phyloP scores from a whole-genome alignment of 2,888 invertebrate genomes.

The Drosophila birchii region DNA sequence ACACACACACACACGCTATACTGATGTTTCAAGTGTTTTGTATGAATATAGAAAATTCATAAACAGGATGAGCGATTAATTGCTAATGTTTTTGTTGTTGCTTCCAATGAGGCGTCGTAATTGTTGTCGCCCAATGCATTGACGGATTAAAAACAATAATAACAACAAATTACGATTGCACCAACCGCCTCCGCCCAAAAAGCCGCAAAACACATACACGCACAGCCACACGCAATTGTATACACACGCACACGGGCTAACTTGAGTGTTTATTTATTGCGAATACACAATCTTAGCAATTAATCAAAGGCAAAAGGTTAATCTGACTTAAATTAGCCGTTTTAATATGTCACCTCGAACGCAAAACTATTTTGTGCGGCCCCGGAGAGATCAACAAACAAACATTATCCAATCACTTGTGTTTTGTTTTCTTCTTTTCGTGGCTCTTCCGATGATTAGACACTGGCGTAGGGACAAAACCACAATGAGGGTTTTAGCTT shows the following conservation, averaged over 20 bases:
- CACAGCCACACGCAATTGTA: neutral
- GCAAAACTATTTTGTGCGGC: neutral
- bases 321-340: neutral
- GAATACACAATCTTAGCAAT: neutral
- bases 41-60: neutral
- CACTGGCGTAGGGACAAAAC: neutral
- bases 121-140: neutral
- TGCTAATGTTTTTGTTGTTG: neutral
- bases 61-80: slow-evolving; percentile 5
- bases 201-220: slow-evolving; percentile 10
- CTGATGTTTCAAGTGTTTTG: neutral
- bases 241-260: slow-evolving; percentile 11
- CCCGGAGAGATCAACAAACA: slow-evolving; percentile 24
- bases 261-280: slow-evolving; percentile 22
- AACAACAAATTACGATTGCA: neutral
- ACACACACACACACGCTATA: neutral
- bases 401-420: slow-evolving; percentile 38
- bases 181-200: slow-evolving; percentile 20
- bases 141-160: neutral
- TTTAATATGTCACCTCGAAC: neutral
- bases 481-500: neutral
- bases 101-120: neutral
- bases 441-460: neutral
- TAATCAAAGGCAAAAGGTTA: neutral
- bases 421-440: slow-evolving; percentile 27